Conservation (phyloP, 1,140 invertebrate species). For the Drosophila azteca region DNA sequence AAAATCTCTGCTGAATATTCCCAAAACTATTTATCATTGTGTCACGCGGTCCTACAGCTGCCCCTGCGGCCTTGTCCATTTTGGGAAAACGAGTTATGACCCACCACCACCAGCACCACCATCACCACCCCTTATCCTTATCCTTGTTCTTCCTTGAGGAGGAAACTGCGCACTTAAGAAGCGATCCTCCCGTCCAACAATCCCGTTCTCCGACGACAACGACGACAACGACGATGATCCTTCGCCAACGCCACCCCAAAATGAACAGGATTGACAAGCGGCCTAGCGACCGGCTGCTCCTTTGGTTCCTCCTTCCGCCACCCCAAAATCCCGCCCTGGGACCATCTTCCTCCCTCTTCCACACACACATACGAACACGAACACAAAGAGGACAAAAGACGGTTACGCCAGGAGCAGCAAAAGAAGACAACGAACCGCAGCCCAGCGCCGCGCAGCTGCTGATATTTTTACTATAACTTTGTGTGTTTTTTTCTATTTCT, state of each 20-base stretch:
- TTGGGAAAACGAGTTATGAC: conserved; percentile 67
- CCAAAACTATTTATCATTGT: conserved; percentile 68
- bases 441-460: conserved; percentile 35
- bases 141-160: conserved; percentile 12
- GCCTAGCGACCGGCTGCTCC: conserved; percentile 69
- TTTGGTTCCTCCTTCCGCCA: conserved; percentile 29
- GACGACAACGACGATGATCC: conserved; percentile 4
- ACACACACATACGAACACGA: too few species aligned
- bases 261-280: conserved; percentile 51
- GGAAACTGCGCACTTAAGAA: conserved; percentile 21
- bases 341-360: too few species aligned
- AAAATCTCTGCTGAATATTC: not conserved
- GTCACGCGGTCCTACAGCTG: conserved; percentile 41
- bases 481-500: conserved; percentile 16
- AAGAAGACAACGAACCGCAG: conserved; percentile 26
- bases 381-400: too few species aligned
- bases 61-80: conserved; percentile 58
- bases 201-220: conserved; percentile 23
- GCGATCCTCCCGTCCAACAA: conserved; percentile 46
- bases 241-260: not conserved
- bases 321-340: too few species aligned
- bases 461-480: conserved; percentile 29
- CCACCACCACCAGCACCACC: conserved; percentile 47
- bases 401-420: too few species aligned
- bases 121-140: too few species aligned